Conservation (phyloP, 2,797 vertebrate species). For the Scarus forsteni region DNA sequence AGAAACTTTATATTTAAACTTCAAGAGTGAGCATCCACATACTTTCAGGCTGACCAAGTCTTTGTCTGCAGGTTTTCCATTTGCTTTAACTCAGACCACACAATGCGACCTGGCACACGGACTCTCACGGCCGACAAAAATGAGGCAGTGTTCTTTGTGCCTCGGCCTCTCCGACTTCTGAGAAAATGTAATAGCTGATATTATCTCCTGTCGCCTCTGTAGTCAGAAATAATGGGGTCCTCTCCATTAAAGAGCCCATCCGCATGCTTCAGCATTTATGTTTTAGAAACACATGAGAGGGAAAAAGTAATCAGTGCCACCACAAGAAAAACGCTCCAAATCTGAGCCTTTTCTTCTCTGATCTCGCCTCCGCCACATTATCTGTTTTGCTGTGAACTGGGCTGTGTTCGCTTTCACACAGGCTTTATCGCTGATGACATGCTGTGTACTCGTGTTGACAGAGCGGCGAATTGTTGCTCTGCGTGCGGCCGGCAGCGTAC, state of each 20-base stretch:
- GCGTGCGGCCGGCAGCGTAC: conserved; percentile 53
- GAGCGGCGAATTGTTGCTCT: conserved; percentile 57
- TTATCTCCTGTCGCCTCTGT: conserved; percentile 68
- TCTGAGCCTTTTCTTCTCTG: conserved; percentile 48
- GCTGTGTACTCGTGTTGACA: conserved; percentile 63
- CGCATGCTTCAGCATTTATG: conserved; percentile 62
- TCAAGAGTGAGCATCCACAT: conserved; percentile 10
- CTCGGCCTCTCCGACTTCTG: conserved; percentile 66
- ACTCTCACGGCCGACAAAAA: conserved; percentile 50
- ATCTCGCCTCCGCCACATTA: conserved; percentile 58
- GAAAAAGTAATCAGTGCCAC: conserved; percentile 67
- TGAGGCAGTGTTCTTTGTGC: conserved; percentile 56
- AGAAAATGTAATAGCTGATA: conserved; percentile 81
- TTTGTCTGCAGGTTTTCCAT: conserved; percentile 45
- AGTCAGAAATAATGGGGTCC: conserved; percentile 70
- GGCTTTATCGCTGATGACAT: conserved; percentile 69
- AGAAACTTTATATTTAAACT: too few relatives aligned
- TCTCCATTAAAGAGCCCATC: conserved; percentile 72
- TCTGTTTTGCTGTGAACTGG: conserved; percentile 59
- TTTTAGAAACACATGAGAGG: conserved; percentile 66
- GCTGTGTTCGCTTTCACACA: conserved; percentile 52
- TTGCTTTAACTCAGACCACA: conserved; percentile 39
- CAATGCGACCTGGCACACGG: conserved; percentile 48
- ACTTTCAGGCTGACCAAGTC: conserved; percentile 36
- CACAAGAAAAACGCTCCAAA: conserved; percentile 49